Evolutionary conservation across 1,140 invertebrate species (phyloP).

Genomic region (Panagrolaimus sp.): DNA sequence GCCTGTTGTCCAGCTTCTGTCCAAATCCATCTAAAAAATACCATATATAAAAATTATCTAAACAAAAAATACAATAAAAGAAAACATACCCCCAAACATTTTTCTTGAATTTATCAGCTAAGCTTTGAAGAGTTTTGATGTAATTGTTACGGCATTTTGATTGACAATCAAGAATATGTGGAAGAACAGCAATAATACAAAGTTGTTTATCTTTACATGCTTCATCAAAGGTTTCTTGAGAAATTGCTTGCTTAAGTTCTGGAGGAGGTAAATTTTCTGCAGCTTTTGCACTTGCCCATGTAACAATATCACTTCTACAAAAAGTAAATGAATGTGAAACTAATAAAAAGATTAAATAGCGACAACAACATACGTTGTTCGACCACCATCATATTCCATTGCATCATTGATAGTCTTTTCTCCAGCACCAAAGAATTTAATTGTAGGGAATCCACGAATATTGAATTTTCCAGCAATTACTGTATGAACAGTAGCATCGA

Average conservation of each 20-base stretch:
- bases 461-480: slow-evolving; percentile 67
- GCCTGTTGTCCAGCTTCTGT: slow-evolving; percentile 78
- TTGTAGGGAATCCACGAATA: slow-evolving; percentile 90
- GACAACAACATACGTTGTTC: slow-evolving; percentile 65
- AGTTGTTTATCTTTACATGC: slow-evolving; percentile 57
- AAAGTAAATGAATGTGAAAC: slow-evolving; percentile 18
- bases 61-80: no score
- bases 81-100: slow-evolving; percentile 94
- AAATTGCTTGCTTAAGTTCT: slow-evolving; percentile 72
- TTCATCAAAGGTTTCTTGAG: slow-evolving; percentile 46
- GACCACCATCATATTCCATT: slow-evolving; percentile 73
- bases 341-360: neutral
- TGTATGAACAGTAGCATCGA: slow-evolving; percentile 88
- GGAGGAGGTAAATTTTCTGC: slow-evolving; percentile 80
- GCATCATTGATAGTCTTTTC: slow-evolving; percentile 73
- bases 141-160: slow-evolving; percentile 85
- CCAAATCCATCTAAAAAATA: slow-evolving; percentile 97
- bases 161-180: slow-evolving; percentile 95
- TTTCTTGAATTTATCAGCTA: slow-evolving; percentile 88
- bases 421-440: slow-evolving; percentile 84
- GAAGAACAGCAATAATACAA: slow-evolving; percentile 86
- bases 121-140: slow-evolving; percentile 69
- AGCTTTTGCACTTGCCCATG: slow-evolving; percentile 77
- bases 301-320: slow-evolving; percentile 74
- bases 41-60: no score